These are phyloP conservation scores for Monochamus saltuarius DNA, from an alignment of 1,140 invertebrate genomes.

Conservation along the genomic window DNA sequence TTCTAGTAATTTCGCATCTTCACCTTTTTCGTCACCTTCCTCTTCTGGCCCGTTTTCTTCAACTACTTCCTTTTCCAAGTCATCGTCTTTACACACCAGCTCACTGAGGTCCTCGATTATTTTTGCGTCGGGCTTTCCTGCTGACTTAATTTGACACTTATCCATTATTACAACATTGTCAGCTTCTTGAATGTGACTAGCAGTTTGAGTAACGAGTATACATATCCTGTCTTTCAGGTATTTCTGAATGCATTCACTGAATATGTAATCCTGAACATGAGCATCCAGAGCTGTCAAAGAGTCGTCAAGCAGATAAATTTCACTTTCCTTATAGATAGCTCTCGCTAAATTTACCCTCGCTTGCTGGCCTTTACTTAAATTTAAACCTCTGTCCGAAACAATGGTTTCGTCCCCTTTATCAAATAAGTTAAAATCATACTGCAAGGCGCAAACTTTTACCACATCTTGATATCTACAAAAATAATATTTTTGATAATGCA, in stretches of 20 bases:
- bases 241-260: constrained; percentile 69
- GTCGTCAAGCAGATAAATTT: constrained; percentile 82
- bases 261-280: constrained; percentile 79
- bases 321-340: constrained; percentile 75
- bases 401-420: constrained; percentile 72
- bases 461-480: constrained; percentile 52
- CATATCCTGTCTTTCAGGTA: constrained; percentile 70
- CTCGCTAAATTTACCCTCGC: constrained; percentile 86
- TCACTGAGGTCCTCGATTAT: constrained; percentile 48
- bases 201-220: constrained; percentile 77
- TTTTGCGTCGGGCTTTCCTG: constrained; percentile 28
- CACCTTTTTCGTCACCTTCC: neutral
- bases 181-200: constrained; percentile 79
- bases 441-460: constrained; percentile 56
- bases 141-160: constrained; percentile 17
- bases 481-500: too few species aligned
- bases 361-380: constrained; percentile 83
- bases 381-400: constrained; percentile 80
- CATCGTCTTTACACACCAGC: neutral
- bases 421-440: constrained; percentile 69
- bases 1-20: constrained; percentile 1
- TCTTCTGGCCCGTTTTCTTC: constrained; percentile 5
- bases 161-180: constrained; percentile 65
- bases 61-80: constrained; percentile 52
- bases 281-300: constrained; percentile 77